Conservation (phyloP, 2,888 invertebrate species). For the Microctonus brassicae region DNA sequence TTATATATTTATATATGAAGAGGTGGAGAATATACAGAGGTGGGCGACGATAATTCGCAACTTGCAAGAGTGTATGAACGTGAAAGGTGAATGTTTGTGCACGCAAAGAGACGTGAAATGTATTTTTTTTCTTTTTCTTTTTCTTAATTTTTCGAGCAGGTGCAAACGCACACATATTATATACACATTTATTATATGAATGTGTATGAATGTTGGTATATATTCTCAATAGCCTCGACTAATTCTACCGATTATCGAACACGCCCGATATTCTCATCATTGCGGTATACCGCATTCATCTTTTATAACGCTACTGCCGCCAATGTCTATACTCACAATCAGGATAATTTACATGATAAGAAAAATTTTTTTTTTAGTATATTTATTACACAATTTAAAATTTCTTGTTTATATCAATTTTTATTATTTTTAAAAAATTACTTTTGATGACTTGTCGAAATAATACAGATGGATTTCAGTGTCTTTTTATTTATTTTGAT, state of each 20-base stretch:
- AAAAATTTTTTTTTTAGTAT: neutral
- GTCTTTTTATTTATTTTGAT: too few species aligned
- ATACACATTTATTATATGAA: neutral
- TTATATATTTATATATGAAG: neutral
- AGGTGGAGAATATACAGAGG: constrained; percentile 9
- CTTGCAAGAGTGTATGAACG: constrained; percentile 2
- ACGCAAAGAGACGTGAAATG: neutral
- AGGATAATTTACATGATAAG: constrained; percentile 34
- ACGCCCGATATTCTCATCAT: constrained; percentile 23
- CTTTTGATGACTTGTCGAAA: too few species aligned
- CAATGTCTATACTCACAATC: constrained; percentile 31
- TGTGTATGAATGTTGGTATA: constrained; percentile 8
- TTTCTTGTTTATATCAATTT: too few species aligned
- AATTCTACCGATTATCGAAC: constrained; percentile 53
- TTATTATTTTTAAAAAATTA: too few species aligned
- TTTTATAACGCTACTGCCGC: constrained; percentile 34
- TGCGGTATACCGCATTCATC: constrained; percentile 17
- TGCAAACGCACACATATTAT: neutral
- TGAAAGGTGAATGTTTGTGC: constrained; percentile 7
- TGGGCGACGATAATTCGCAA: constrained; percentile 24
- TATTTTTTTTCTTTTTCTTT: constrained; percentile 5
- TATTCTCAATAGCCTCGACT: constrained; percentile 51
- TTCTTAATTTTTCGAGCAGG: too few species aligned
- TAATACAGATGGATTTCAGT: too few species aligned
- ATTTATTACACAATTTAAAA: too few species aligned